A percentile compares a stretch with the other conserved stretches of the same genome.
These are phyloP conservation scores for Cyprinodon brontotheroides DNA, from an alignment of 2,113 vertebrate species.

Conservation along the genomic window DNA sequence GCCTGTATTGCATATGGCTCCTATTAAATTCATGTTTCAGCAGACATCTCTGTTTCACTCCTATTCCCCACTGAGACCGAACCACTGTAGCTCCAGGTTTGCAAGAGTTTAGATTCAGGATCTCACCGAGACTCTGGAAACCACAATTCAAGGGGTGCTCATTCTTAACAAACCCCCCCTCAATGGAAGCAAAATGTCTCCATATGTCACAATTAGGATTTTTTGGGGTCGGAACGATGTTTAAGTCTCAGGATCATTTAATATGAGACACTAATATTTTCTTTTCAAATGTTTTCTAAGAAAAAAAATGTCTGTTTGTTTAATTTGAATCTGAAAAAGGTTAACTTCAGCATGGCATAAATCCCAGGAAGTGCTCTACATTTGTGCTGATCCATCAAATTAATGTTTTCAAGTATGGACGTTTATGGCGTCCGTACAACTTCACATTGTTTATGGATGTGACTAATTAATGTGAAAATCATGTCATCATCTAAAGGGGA, in stretches of 20 bases:
- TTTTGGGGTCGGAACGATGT: conserved; percentile 23
- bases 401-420: background rate
- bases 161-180: background rate
- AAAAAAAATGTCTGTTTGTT: background rate
- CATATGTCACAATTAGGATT: conserved; percentile 39
- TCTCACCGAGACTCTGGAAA: conserved; percentile 45
- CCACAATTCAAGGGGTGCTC: conserved; percentile 39
- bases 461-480: conserved; percentile 27
- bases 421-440: background rate
- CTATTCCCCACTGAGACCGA: conserved; percentile 61
- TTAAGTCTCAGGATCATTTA: conserved; percentile 10
- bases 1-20: conserved; percentile 72
- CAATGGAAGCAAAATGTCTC: conserved; percentile 40
- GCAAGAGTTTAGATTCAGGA: conserved; percentile 52
- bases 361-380: background rate
- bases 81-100: conserved; percentile 56
- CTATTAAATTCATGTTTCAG: conserved; percentile 71
- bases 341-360: background rate
- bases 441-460: conserved; percentile 8
- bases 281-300: conserved; percentile 1
- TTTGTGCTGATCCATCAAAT: background rate
- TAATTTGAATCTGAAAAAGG: conserved; percentile 9
- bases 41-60: conserved; percentile 64
- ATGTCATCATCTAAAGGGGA: conserved; percentile 84
- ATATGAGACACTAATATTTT: conserved; percentile 39